phyloP scores from a whole-genome alignment of 1,140 invertebrate genomes.

The Choristoneura fumiferana region DNA sequence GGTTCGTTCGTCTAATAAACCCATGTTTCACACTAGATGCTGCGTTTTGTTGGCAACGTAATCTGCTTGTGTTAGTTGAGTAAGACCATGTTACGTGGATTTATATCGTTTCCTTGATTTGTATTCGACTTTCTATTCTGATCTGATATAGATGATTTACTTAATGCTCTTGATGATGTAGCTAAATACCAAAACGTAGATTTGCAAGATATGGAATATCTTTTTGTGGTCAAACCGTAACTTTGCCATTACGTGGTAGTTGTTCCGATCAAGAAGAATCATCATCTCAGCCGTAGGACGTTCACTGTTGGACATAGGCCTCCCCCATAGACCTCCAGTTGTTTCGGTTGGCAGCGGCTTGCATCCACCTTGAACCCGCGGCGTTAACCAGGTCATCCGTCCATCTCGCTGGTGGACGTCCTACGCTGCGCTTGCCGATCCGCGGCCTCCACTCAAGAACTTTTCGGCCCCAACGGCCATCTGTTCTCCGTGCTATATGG shows the following conservation, averaged over 20 bases:
- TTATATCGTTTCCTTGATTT: constrained; percentile 34
- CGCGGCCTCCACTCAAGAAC: too few relatives aligned
- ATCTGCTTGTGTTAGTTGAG: constrained; percentile 28
- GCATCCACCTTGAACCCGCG: too few relatives aligned
- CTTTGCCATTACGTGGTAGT: not conserved
- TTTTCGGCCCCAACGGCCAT: too few relatives aligned
- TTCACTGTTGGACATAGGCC: too few relatives aligned
- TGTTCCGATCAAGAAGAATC: too few relatives aligned
- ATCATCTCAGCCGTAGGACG: too few relatives aligned
- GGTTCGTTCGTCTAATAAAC: constrained; percentile 32
- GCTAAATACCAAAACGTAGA: not conserved
- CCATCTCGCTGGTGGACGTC: too few relatives aligned
- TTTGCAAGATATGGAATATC: not conserved
- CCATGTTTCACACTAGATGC: constrained; percentile 28
- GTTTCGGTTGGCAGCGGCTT: too few relatives aligned
- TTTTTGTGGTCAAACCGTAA: not conserved
- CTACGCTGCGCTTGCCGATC: too few relatives aligned
- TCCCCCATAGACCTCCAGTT: too few relatives aligned
- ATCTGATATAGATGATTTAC: constrained; percentile 14
- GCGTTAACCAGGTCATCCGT: too few relatives aligned
- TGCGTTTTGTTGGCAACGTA: constrained; percentile 22
- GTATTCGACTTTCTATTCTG: constrained; percentile 25
- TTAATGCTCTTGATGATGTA: not conserved
- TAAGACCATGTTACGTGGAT: constrained; percentile 31
- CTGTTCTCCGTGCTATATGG: too few relatives aligned